These are phyloP conservation scores for Achroia grisella DNA, from an alignment of 1,140 invertebrate species.

Conservation along the genomic window DNA sequence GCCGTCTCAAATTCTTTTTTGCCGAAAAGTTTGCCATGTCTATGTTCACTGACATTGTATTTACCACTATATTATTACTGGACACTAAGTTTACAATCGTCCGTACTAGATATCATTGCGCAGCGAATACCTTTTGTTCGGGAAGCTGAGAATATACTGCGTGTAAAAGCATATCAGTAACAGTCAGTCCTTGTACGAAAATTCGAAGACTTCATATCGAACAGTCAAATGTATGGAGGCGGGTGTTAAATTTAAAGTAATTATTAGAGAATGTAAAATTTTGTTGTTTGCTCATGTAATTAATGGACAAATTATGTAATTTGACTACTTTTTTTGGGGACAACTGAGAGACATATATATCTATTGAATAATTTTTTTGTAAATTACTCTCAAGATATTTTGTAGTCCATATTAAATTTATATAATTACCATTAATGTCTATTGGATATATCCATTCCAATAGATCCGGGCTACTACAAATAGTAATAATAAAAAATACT, in stretches of 20 bases:
- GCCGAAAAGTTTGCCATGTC: constrained; percentile 61
- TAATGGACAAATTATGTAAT: too few species aligned
- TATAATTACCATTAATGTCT: too few species aligned
- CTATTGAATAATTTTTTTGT: too few species aligned
- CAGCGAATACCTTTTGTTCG: constrained; percentile 47
- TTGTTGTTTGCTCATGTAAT: too few species aligned
- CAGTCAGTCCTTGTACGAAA: constrained; percentile 37
- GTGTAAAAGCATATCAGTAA: constrained; percentile 61
- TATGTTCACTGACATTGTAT: constrained; percentile 56
- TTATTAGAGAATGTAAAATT: too few species aligned
- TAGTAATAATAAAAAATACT: too few species aligned
- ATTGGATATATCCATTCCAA: too few species aligned
- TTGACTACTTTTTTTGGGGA: too few species aligned
- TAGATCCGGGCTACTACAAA: too few species aligned
- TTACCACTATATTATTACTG: constrained; percentile 15
- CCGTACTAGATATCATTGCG: not conserved
- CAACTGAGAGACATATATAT: too few species aligned
- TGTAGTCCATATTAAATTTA: too few species aligned
- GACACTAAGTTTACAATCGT: constrained; percentile 3
- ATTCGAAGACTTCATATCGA: constrained; percentile 38
- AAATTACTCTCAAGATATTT: too few species aligned
- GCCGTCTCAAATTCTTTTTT: constrained; percentile 53
- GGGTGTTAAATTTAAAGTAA: not conserved
- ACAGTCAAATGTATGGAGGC: constrained; percentile 40
- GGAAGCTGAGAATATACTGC: constrained; percentile 55